Percentiles rank a stretch among this genome's conserved stretches.
phyloP scores from a whole-genome alignment of 2,797 vertebrate species.

The Chrosomus eos region DNA sequence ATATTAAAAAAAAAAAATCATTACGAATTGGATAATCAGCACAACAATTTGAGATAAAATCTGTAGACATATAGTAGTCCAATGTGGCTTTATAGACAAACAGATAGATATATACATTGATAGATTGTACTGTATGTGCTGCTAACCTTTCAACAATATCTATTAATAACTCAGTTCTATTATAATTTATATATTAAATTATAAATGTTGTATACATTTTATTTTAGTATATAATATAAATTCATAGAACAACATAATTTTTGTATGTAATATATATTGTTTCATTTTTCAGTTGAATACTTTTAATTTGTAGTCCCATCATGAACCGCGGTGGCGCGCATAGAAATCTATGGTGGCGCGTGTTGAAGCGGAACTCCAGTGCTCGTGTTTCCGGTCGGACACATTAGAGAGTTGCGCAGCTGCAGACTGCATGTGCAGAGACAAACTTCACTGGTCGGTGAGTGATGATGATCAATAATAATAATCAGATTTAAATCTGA shows the following conservation, averaged over 20 bases:
- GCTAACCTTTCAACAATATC: too few species aligned
- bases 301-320: neutral
- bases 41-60: neutral
- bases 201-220: too few species aligned
- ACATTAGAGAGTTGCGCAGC: neutral
- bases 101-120: too few species aligned
- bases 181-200: too few species aligned
- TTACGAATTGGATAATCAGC: neutral
- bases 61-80: too few species aligned
- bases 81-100: too few species aligned
- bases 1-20: too few species aligned
- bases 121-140: too few species aligned
- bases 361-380: slow-evolving; percentile 16
- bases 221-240: neutral
- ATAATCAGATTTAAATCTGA: neutral
- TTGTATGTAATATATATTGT: neutral
- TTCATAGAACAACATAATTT: neutral
- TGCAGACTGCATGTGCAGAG: neutral
- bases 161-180: too few species aligned
- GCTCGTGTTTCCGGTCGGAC: slow-evolving; percentile 14
- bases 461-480: neutral
- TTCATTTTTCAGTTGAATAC: neutral
- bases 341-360: too few species aligned
- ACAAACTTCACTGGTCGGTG: neutral
- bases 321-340: neutral